phyloP scores from a whole-genome alignment of 2,113 vertebrate genomes.

The Lasiurus cinereus region DNA sequence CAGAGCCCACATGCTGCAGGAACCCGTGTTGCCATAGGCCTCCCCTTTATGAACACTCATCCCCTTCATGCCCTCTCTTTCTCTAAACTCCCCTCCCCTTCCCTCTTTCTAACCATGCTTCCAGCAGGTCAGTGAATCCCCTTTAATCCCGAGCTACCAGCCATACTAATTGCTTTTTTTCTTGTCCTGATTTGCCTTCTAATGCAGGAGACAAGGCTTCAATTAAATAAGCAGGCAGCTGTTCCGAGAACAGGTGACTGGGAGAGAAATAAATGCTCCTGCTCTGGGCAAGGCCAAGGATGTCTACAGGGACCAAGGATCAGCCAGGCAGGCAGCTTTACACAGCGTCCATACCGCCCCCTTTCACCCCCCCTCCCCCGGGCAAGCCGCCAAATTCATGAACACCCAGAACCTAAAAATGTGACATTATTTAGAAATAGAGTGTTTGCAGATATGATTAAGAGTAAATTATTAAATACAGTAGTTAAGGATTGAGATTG shows the following conservation, averaged over 20 bases:
- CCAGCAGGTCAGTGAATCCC: constrained; percentile 52
- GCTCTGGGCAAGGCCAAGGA: neutral
- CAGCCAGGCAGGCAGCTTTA: neutral
- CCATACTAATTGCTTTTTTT: constrained; percentile 59
- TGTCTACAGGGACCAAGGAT: neutral
- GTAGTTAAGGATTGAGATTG: neutral
- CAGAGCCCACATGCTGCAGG: neutral
- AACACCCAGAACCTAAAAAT: neutral
- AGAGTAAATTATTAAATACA: neutral
- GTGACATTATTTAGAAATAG: neutral
- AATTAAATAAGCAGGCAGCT: constrained; percentile 53
- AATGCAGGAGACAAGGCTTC: constrained; percentile 44
- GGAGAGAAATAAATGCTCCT: neutral
- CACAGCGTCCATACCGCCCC: neutral
- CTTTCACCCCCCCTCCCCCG: neutral
- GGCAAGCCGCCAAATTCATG: neutral
- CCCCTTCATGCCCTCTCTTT: neutral
- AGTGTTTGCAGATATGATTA: neutral
- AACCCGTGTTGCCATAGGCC: neutral
- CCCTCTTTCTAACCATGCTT: neutral
- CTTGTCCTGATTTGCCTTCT: constrained; percentile 65
- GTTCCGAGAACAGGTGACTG: constrained; percentile 23
- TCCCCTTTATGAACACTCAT: neutral
- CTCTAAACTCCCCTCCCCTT: neutral
- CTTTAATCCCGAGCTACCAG: constrained; percentile 41